Conservation (phyloP, 2,797 vertebrate species). For the Cheirogaleus major region DNA sequence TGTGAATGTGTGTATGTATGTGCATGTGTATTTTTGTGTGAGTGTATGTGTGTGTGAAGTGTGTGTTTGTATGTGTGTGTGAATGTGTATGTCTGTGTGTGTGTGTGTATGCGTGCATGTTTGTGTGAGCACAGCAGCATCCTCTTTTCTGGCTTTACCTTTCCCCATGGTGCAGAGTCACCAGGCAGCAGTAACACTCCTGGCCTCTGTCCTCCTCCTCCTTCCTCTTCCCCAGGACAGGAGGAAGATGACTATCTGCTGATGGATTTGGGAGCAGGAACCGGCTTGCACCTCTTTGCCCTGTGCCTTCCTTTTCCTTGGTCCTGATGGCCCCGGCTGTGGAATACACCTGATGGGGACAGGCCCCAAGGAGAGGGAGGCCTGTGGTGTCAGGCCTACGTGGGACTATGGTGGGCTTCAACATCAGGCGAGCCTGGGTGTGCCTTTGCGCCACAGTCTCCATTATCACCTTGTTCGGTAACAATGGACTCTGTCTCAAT, state of each 20-base stretch:
- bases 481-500: not conserved
- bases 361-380: not conserved
- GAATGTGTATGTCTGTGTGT: not conserved
- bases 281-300: fast-evolving
- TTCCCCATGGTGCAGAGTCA: not conserved
- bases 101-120: not conserved
- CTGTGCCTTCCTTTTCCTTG: no score
- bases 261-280: not conserved
- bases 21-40: not conserved
- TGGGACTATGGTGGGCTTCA: not conserved
- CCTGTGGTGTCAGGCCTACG: not conserved
- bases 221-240: not conserved
- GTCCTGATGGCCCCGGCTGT: no score
- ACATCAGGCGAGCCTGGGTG: not conserved
- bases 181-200: not conserved
- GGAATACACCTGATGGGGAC: no score
- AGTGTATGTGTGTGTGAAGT: no score
- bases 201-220: not conserved
- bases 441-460: fast-evolving
- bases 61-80: not conserved
- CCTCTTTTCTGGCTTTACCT: not conserved
- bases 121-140: fast-evolving
- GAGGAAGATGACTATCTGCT: not conserved
- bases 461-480: fast-evolving
- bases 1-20: not conserved